Evolutionary conservation across 2,113 vertebrate species (phyloP).

Genomic region (Nothocercus julius): DNA sequence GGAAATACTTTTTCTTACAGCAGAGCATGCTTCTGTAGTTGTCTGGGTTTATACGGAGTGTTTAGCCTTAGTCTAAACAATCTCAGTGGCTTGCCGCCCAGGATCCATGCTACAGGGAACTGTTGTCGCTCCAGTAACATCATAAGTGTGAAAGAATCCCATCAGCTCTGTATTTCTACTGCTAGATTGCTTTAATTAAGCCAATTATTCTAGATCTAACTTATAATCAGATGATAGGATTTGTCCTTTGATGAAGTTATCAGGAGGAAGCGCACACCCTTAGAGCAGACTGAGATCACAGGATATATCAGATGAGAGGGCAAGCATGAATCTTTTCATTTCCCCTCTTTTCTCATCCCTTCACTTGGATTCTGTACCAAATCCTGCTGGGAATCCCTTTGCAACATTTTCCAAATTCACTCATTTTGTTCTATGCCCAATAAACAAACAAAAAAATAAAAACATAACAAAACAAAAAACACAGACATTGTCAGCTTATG

Average conservation of each 20-base stretch:
- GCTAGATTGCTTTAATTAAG: constrained; percentile 21
- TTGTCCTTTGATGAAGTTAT: constrained; percentile 37
- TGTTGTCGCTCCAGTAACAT: neutral
- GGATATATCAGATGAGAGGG: constrained; percentile 15
- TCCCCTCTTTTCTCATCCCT: neutral
- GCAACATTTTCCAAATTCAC: constrained; percentile 12
- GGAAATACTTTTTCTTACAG: neutral
- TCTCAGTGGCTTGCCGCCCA: neutral
- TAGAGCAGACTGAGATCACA: neutral
- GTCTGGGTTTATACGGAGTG: neutral
- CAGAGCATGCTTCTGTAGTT: neutral
- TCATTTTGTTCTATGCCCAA: neutral
- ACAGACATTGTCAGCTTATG: neutral
- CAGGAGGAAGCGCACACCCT: neutral
- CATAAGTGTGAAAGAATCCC: neutral
- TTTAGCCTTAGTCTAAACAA: neutral
- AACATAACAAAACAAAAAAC: too few relatives aligned
- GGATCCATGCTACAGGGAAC: neutral
- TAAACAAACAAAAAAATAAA: neutral
- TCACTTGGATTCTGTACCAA: constrained; percentile 16
- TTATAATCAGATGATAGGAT: constrained; percentile 14
- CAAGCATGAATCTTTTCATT: neutral
- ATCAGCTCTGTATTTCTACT: neutral
- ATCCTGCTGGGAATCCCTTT: neutral
- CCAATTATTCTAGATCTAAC: constrained; percentile 13